Evolutionary conservation across 1,140 invertebrate genomes (phyloP).

Genomic region (Gerris buenoi): DNA sequence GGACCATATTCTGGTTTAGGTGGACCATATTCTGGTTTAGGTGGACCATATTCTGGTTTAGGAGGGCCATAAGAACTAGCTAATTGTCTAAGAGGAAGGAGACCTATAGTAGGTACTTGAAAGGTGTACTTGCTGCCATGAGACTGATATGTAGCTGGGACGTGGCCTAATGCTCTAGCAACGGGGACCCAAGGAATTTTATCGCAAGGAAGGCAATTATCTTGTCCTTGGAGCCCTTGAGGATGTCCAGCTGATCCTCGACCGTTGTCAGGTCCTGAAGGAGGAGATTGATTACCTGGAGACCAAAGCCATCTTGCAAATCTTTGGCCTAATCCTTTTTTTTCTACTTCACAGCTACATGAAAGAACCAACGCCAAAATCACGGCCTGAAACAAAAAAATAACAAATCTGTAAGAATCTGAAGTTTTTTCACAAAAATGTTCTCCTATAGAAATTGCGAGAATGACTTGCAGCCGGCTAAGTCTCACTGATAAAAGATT

Average conservation of each 20-base stretch:
- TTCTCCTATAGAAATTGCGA: no score
- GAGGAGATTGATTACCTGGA: not conserved
- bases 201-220: slow-evolving; percentile 55
- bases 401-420: no score
- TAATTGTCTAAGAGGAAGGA: slow-evolving; percentile 6
- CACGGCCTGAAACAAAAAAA: not conserved
- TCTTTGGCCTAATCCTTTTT: not conserved
- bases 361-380: not conserved
- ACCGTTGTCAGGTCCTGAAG: not conserved
- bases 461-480: no score
- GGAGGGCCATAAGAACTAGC: slow-evolving; percentile 6
- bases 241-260: not conserved
- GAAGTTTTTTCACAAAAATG: no score
- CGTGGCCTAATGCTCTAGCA: slow-evolving; percentile 14
- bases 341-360: not conserved
- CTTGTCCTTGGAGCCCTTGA: slow-evolving; percentile 5
- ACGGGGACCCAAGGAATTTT: slow-evolving; percentile 62
- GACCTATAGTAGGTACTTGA: slow-evolving; percentile 13
- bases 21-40: slow-evolving; percentile 10
- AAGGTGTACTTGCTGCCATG: slow-evolving; percentile 11
- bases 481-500: no score
- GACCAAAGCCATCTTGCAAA: slow-evolving; percentile 6
- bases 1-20: slow-evolving; percentile 12
- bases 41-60: slow-evolving; percentile 11
- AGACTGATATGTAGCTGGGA: slow-evolving; percentile 2